Evolutionary conservation across 2,797 vertebrate genomes (phyloP), one percentile per base, ranked within the genome.

Genomic region (Astyanax mexicanus): DNA sequence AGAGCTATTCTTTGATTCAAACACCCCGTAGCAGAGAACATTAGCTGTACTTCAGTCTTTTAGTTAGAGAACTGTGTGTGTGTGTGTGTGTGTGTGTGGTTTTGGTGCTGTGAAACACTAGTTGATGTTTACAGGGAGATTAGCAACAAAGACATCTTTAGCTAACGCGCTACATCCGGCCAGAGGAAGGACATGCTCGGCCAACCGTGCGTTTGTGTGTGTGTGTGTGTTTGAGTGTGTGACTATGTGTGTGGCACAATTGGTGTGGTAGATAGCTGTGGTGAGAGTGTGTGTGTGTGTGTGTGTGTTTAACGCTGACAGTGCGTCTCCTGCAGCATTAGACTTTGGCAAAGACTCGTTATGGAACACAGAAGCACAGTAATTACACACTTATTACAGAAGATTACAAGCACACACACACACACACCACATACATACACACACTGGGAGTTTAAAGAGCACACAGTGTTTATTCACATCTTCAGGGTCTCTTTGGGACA

Each of bases 21-120:
- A n/a, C n/a, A 9, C 12, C 17, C 19, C 49, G 45, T 17, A 45
- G 45, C n/a, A 49, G 19, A 49, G 45, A 49, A 49, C 45, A 49
- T 15, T 17, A 49, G 17, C 42, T 10, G 35, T 37, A 8, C 35
- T 3, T 8, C 35, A 37, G 42, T 11, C 5, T 40, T 5, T 40
- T 40, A 45, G 42, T 45, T 45, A 12, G 12, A 29, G 27, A 25
- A 44, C 6, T 60, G 52, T 32, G 72, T 66, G 61, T 54, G 62
- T 17, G 60, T 37, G 47, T 42, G 45, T 54, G 72, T 74, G 47
- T 66, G 32, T 54, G 61, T 74, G 47, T 74, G 44, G 58, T 74
- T 60, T 54, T 3, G 12, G 4, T 6, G 49, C 2, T 8, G n/a
- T 51, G 1, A 19, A 51, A 51, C 21, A 19, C n/a, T 23, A 9